Base-by-base conservation (phyloP, 2,113 vertebrate genomes). In the Glareola pratincola region DNA sequence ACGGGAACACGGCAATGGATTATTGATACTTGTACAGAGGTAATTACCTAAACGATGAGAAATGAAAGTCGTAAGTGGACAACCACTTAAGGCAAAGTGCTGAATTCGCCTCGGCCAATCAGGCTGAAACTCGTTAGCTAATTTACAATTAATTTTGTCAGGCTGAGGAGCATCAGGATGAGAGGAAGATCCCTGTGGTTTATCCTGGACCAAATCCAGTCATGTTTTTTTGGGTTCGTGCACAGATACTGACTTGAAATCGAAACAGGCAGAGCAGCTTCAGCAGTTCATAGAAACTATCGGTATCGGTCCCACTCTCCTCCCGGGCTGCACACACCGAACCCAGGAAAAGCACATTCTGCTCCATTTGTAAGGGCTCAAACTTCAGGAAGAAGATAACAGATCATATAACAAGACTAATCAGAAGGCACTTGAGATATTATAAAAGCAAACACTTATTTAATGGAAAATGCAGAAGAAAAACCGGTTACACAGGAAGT, bases 1-100 rank as follows among this genome's bases (percentile, higher is more conserved):
- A 48, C 0, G 5, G 57, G 81, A 60, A 0, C 53, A 32, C 27
- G 22, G 68, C 39, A 8, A 17, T 0, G 16, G 32, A 12, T 21
- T 7, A 24, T 2, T 8, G 34, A 14, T 1, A 17, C 11, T 1
- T 4, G 21, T 1, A 9, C 3, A 12, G 3, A 36, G 69, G 21
- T 0, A 10, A 48, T 16, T 4, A 30, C 63, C 45, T 3, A 3
- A n/a, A 29, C 0, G 0, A 8, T 5, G 30, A 41, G 1, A 39
- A 41, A 34, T 0, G 11, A 48, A 10, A 0, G 5, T 72, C 9
- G 0, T 3, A 30, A 53, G 47, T 0, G 15, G 37, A 9, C 30
- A 72, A 12, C 17, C 20, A 15, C 67, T 51, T 23, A 26, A 27
- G 1, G 13, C 43, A 26, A 57, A 91, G 56, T 3, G 4, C 48